phyloP scores from a whole-genome alignment of 92 coral and sea anemone species.

The Blastomussa wellsi region DNA sequence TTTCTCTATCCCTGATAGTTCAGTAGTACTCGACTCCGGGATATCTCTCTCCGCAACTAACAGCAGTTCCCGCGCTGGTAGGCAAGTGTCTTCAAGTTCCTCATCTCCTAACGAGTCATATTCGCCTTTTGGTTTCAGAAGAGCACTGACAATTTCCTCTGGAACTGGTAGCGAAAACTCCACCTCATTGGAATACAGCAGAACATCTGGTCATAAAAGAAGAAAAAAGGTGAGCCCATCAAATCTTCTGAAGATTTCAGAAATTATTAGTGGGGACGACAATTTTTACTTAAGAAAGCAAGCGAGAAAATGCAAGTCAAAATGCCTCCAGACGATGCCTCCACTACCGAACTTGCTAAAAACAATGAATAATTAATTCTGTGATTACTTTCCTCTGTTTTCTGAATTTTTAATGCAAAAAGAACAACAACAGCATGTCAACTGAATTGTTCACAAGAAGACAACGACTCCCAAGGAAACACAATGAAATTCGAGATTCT shows the following conservation, averaged over 20 bases:
- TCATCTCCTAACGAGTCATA: neutral
- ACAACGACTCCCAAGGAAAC: neutral
- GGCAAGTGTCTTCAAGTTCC: conserved; percentile 14
- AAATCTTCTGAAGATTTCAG: neutral
- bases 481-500: neutral
- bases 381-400: neutral
- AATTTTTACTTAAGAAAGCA: neutral
- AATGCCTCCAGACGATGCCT: neutral
- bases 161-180: conserved; percentile 78
- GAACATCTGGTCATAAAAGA: conserved; percentile 53
- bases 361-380: neutral
- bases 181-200: conserved; percentile 74
- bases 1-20: conserved; percentile 13
- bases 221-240: neutral
- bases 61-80: conserved; percentile 50
- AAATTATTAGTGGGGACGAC: neutral
- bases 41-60: conserved; percentile 61
- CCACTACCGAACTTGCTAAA: neutral
- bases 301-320: neutral
- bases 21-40: neutral
- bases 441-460: neutral
- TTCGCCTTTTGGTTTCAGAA: conserved; percentile 1
- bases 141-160: conserved; percentile 48
- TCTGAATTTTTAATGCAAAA: neutral
- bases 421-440: neutral